Evolutionary conservation across 2,113 vertebrate genomes (phyloP).

Genomic region (Polyodon spathula): DNA sequence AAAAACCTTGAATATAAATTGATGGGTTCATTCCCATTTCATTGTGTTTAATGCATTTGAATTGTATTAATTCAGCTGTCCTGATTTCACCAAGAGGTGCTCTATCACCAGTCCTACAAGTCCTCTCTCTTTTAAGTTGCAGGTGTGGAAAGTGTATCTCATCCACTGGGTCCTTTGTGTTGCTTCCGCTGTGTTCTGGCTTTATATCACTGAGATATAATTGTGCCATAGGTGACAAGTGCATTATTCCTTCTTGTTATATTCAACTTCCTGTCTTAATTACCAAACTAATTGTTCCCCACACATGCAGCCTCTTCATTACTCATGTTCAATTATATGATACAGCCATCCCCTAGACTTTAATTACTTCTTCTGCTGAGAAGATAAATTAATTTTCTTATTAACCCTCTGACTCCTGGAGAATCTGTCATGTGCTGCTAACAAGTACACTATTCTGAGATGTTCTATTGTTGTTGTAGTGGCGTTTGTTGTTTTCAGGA

Average conservation of each 20-base stretch:
- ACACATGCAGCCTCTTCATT: slow-evolving; percentile 61
- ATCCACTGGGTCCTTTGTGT: neutral
- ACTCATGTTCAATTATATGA: slow-evolving; percentile 77
- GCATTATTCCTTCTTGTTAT: slow-evolving; percentile 47
- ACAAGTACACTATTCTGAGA: too few species aligned
- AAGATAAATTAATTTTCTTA: slow-evolving; percentile 83
- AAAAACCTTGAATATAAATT: slow-evolving; percentile 22
- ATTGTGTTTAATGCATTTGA: slow-evolving; percentile 27
- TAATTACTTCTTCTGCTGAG: slow-evolving; percentile 78
- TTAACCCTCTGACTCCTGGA: slow-evolving; percentile 69
- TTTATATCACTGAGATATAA: slow-evolving; percentile 43
- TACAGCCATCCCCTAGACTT: slow-evolving; percentile 61
- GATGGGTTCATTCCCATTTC: slow-evolving; percentile 16
- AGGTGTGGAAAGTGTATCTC: slow-evolving; percentile 22
- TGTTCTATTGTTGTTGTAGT: too few species aligned
- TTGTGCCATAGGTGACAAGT: slow-evolving; percentile 46
- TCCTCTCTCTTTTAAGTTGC: slow-evolving; percentile 18
- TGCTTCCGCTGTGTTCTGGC: slow-evolving; percentile 24
- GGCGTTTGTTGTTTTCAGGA: too few species aligned
- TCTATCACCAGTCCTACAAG: slow-evolving; percentile 34
- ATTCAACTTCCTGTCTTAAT: slow-evolving; percentile 65
- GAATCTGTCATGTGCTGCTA: too few species aligned
- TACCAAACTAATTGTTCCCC: slow-evolving; percentile 49
- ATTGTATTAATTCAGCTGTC: slow-evolving; percentile 50
- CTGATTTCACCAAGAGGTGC: slow-evolving; percentile 45